Evolutionary conservation across 2,888 invertebrate genomes (phyloP).

Genomic region (Selenia dentaria): DNA sequence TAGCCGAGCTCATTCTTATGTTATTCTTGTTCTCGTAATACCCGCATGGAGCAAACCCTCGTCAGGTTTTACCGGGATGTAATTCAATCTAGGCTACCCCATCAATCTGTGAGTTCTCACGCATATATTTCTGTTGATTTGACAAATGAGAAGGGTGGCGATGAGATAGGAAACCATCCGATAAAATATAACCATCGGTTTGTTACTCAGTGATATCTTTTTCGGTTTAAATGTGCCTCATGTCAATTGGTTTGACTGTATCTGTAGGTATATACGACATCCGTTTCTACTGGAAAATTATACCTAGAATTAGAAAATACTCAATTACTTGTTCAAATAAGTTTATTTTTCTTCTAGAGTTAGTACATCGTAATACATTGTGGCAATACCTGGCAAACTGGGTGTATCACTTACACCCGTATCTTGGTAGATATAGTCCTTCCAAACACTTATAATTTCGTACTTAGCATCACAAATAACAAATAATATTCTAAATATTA

Average conservation of each 20-base stretch:
- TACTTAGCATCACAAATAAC: too few species aligned
- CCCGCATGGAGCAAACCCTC: constrained; percentile 78
- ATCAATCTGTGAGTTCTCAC: constrained; percentile 82
- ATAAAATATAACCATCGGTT: constrained; percentile 58
- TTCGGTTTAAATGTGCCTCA: neutral
- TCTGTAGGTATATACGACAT: too few species aligned
- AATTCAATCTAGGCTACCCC: constrained; percentile 82
- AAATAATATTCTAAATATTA: too few species aligned
- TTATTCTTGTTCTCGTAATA: constrained; percentile 64
- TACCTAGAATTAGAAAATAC: too few species aligned
- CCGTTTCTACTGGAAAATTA: too few species aligned
- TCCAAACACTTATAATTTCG: too few species aligned
- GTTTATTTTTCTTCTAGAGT: too few species aligned
- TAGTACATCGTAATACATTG: too few species aligned
- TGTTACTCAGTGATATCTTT: constrained; percentile 10
- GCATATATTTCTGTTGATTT: constrained; percentile 84
- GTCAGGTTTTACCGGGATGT: constrained; percentile 79
- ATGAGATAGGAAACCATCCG: constrained; percentile 56
- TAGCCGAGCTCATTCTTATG: constrained; percentile 65
- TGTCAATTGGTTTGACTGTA: neutral
- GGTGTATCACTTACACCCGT: too few species aligned
- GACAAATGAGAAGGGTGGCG: constrained; percentile 83
- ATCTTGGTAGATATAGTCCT: too few species aligned
- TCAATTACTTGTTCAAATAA: too few species aligned
- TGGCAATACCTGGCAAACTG: too few species aligned